Conservation (phyloP, 2,888 invertebrate species). For the Polydrusus cervinus region DNA sequence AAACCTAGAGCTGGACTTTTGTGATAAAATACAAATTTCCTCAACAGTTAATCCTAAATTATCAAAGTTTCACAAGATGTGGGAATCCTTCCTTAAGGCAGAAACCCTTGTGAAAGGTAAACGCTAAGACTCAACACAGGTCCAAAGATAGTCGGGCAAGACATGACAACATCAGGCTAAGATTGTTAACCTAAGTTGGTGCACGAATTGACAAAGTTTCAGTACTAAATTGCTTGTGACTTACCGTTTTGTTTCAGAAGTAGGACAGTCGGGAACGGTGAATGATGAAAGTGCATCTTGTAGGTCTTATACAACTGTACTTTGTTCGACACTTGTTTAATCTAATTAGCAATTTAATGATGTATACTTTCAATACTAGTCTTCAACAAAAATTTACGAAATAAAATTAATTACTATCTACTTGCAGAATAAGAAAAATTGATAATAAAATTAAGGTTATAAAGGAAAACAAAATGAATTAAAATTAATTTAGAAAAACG, state of each 20-base stretch:
- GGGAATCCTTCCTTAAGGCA: slow-evolving; percentile 29
- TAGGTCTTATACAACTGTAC: background rate
- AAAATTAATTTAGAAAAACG: slow-evolving; percentile 1
- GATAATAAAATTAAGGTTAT: too few relatives aligned
- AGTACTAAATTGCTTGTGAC: slow-evolving; percentile 6
- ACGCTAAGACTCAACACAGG: slow-evolving; percentile 12
- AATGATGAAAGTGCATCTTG: background rate
- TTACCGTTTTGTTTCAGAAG: slow-evolving; percentile 2
- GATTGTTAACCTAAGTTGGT: slow-evolving; percentile 13
- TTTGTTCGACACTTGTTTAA: slow-evolving; percentile 8
- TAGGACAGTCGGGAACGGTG: background rate
- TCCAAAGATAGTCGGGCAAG: slow-evolving; percentile 23
- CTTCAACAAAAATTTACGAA: too few relatives aligned
- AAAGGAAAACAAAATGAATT: background rate
- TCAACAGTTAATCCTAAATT: slow-evolving; percentile 26
- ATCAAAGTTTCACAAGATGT: slow-evolving; percentile 32
- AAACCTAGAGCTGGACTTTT: background rate
- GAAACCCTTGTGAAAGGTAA: slow-evolving; percentile 18
- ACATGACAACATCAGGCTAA: slow-evolving; percentile 25
- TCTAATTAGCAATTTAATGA: too few relatives aligned
- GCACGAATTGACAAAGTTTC: slow-evolving; percentile 29
- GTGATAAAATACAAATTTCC: slow-evolving; percentile 1
- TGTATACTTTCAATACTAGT: too few relatives aligned
- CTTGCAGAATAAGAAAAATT: too few relatives aligned
- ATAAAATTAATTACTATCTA: too few relatives aligned